Conservation (phyloP, 2,888 invertebrate species). For the Ophonus ardosiacus region DNA sequence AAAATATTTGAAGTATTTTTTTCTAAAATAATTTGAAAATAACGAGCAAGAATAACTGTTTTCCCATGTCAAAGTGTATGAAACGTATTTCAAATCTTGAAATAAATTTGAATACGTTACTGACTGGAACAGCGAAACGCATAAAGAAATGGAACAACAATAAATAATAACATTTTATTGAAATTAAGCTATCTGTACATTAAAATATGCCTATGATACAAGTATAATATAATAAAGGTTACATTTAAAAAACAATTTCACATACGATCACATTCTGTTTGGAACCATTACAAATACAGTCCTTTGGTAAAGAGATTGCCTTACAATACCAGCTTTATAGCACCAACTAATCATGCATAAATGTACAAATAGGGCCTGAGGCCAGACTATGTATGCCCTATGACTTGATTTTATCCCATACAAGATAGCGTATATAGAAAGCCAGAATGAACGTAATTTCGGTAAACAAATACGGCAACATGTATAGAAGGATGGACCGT, state of each 20-base stretch:
- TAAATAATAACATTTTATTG: conserved; percentile 57
- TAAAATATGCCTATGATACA: conserved; percentile 48
- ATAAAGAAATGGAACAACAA: neutral
- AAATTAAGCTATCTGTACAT: conserved; percentile 59
- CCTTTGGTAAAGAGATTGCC: conserved; percentile 53
- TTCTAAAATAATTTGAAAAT: no score
- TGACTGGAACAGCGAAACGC: no score
- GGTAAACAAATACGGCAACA: neutral
- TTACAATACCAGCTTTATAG: conserved; percentile 51
- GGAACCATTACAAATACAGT: conserved; percentile 52
- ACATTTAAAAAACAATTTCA: conserved; percentile 53
- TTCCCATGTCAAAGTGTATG: no score
- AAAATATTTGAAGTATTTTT: no score
- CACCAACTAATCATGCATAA: conserved; percentile 53
- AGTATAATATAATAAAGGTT: conserved; percentile 41
- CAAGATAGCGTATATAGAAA: neutral
- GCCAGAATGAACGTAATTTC: conserved; percentile 10
- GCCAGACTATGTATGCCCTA: conserved; percentile 1
- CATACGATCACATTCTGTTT: conserved; percentile 54
- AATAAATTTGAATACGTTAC: no score
- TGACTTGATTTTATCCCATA: conserved; percentile 3
- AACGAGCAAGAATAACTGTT: no score
- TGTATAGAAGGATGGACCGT: no score
- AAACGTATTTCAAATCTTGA: no score
- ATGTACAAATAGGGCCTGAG: conserved; percentile 25